Evolutionary conservation across 2,113 vertebrate species (phyloP), one percentile per base, ranked within the genome.

Genomic region (Petrocephalus microphthalmus): DNA sequence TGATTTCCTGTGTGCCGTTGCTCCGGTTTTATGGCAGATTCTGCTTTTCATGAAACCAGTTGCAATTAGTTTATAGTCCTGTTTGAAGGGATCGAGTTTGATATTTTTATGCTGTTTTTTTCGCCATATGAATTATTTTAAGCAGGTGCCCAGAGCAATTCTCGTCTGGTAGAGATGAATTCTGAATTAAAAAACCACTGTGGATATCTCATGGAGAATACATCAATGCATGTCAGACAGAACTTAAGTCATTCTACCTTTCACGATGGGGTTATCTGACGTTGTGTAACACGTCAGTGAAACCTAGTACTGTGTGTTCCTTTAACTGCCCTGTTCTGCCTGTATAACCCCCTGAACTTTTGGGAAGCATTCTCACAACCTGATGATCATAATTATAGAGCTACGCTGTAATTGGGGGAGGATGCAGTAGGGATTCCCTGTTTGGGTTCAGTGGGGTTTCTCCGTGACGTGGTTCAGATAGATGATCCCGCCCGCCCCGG

Each of bases 11-110:
- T 85, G 49, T 33, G 15, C 22, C 37, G 49, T 15, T 85, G 25
- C 25, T 54, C n/a, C 56, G 52, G 52, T 85, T 54, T 85, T 85
- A 85, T 54, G 25, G 49, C 52, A 53, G n/a, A 85, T 85, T 85
- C 10, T 8, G 29, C 15, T 56, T 85, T 85, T 78, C 17, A 78
- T 42, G 52, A 85, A 53, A 85, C n/a, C 52, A 19, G 10, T 56
- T 54, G 1, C 56, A n/a, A 85, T 56, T 54, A 17, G 25, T 85
- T 85, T 47, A 52, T 22, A 53, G n/a, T 53, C 49, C 10, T 53
- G 15, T 85, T 54, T 85, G 17, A 11, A 53, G n/a, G 15, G 25
- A 29, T 37, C 6, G 52, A 54, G 84, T 45, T 49, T 83, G 20
- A 49, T 83, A 20, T 83, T 49, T 20, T 49, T 47, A 10, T 25